A percentile compares a stretch with the other conserved stretches of the same genome.
Conservation (phyloP, 2,888 invertebrate species). For the Endomychus coccineus region DNA sequence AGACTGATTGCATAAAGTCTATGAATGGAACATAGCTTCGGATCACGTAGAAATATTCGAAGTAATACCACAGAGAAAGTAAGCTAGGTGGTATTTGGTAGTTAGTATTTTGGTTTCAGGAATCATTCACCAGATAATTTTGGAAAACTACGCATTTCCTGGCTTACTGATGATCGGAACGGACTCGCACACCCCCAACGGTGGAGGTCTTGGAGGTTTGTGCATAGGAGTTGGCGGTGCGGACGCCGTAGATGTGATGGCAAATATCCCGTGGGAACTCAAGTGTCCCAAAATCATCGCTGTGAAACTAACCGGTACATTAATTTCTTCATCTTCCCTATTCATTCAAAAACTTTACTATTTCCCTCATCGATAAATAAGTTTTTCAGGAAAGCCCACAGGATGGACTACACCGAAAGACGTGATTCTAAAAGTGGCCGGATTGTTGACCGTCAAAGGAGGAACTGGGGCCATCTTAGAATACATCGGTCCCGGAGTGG, state of each 20-base stretch:
- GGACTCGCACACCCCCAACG: slow-evolving; percentile 95
- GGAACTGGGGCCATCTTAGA: slow-evolving; percentile 96
- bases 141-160: slow-evolving; percentile 95
- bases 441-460: slow-evolving; percentile 91
- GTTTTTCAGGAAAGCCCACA: slow-evolving; percentile 37
- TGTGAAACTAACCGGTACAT: slow-evolving; percentile 70
- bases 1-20: no score
- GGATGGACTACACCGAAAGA: slow-evolving; percentile 97
- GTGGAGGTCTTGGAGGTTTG: slow-evolving; percentile 88
- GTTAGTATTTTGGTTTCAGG: no score
- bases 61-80: no score
- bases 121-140: slow-evolving; percentile 94
- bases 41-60: no score
- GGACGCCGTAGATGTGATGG: slow-evolving; percentile 97
- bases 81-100: not conserved
- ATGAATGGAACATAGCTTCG: no score
- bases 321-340: no score
- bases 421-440: slow-evolving; percentile 84
- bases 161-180: slow-evolving; percentile 92
- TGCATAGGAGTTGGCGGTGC: slow-evolving; percentile 98
- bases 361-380: no score
- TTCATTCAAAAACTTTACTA: no score
- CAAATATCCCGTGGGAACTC: slow-evolving; percentile 91
- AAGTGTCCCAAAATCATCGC: slow-evolving; percentile 97
- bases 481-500: slow-evolving; percentile 89